Conservation (phyloP, 2,888 invertebrate species). For the Ferrisia virgata region DNA sequence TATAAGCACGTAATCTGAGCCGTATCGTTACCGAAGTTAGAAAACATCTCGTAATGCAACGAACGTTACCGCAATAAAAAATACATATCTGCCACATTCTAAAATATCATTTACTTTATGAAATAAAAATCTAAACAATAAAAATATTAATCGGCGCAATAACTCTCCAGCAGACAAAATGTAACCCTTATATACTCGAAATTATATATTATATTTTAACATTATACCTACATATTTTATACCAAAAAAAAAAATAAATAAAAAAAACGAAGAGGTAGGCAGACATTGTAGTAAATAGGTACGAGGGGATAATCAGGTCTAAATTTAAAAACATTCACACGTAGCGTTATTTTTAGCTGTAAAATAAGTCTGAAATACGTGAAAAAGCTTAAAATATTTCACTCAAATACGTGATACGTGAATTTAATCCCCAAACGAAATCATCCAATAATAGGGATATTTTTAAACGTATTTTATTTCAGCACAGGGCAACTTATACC, state of each 20-base stretch:
- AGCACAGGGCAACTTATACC: too few species aligned
- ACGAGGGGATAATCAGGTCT: neutral
- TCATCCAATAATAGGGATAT: neutral
- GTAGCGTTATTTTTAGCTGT: neutral
- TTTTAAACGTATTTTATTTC: neutral
- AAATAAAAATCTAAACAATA: slow-evolving; percentile 10
- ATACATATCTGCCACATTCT: slow-evolving; percentile 14
- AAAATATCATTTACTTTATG: slow-evolving; percentile 17
- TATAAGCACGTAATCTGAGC: slow-evolving; percentile 14
- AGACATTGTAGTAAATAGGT: too few species aligned
- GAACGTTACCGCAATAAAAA: neutral
- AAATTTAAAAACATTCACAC: neutral
- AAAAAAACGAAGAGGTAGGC: too few species aligned
- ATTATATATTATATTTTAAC: neutral
- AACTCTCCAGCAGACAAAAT: neutral
- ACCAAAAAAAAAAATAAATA: neutral
- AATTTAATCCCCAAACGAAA: neutral
- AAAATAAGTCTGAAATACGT: neutral
- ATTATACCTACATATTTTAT: neutral
- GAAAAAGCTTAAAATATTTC: slow-evolving; percentile 3
- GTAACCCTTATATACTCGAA: neutral
- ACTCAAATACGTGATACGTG: neutral
- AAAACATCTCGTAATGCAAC: neutral
- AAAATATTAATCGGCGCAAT: slow-evolving; percentile 5
- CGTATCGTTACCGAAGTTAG: neutral